Base-by-base conservation (phyloP, 2,113 vertebrate species). In the Eolophus roseicapilla region DNA sequence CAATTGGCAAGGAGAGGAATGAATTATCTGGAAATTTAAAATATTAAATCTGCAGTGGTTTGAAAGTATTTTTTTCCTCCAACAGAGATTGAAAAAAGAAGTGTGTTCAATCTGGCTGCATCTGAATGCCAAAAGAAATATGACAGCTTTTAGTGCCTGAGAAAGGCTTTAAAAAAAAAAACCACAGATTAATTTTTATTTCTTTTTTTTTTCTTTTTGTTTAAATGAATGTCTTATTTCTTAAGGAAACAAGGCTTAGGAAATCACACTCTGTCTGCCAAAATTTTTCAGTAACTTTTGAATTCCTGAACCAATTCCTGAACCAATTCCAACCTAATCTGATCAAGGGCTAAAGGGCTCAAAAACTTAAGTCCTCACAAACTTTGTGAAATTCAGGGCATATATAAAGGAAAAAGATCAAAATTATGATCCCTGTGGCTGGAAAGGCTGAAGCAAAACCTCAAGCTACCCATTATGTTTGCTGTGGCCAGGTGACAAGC, bases 81-180 rank as follows among this genome's bases (percentile, higher is more conserved):
- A 93, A 71, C 52, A 86, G 63, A 73, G 59, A 81, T 46, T 2
- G 33, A 35, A 23, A 18, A 80, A 88, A 74, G 63, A 59, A 77
- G 23, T 17, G n/a, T 24, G 17, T 44, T 35, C 85, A 95, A 93
- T 96, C 88, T 96, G 95, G 50, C 73, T 83, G 60, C 39, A 83
- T 93, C 76, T 86, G 68, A 96, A 88, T 93, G 94, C 88, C 92
- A 95, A 90, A 91, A 92, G 63, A 95, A 96, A 88, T 50, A 73
- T 63, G 87, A 94, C 59, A 93, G 71, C 41, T 82, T 60, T 77
- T 77, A 86, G 88, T 78, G 83, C 35, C 69, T 78, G 73, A 28
- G 20, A 93, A 90, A 90, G 6, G 39, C 6, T 28, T 47, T 13
- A 7, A 29, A 6, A 13, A 33, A 6, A 13, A 33, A 44, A 24